A percentile compares a stretch with the other conserved stretches of the same genome.
Evolutionary conservation across 2,113 vertebrate genomes (phyloP).

Genomic region (Rallus limicola): DNA sequence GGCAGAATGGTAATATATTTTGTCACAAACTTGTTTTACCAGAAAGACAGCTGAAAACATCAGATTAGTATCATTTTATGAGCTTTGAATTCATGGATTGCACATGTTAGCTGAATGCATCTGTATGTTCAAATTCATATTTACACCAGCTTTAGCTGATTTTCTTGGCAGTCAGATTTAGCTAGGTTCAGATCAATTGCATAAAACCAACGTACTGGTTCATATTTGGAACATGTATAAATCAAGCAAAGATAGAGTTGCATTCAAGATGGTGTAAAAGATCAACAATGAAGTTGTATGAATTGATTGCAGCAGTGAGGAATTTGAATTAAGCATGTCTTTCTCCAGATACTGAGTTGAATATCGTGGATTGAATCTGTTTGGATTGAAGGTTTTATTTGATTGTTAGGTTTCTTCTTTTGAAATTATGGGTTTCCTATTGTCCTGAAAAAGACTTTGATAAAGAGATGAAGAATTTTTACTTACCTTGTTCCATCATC

Average conservation of each 20-base stretch:
- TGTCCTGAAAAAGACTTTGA: not conserved
- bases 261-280: not conserved
- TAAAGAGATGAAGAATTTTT: not conserved
- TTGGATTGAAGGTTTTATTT: not conserved
- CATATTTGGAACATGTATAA: not conserved
- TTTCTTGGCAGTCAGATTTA: conserved; percentile 10
- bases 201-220: not conserved
- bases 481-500: conserved; percentile 85
- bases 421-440: not conserved
- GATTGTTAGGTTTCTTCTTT: not conserved
- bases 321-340: not conserved
- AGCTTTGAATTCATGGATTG: not conserved
- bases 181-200: not conserved
- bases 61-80: not conserved
- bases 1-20: no score
- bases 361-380: not conserved
- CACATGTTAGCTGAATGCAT: not conserved
- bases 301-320: not conserved
- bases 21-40: not conserved
- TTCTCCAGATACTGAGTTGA: no score
- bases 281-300: not conserved
- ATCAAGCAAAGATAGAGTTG: not conserved
- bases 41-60: not conserved
- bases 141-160: not conserved
- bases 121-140: not conserved